Evolutionary conservation across 2,797 vertebrate genomes (phyloP).

Genomic region (Euphonia xanthogaster): DNA sequence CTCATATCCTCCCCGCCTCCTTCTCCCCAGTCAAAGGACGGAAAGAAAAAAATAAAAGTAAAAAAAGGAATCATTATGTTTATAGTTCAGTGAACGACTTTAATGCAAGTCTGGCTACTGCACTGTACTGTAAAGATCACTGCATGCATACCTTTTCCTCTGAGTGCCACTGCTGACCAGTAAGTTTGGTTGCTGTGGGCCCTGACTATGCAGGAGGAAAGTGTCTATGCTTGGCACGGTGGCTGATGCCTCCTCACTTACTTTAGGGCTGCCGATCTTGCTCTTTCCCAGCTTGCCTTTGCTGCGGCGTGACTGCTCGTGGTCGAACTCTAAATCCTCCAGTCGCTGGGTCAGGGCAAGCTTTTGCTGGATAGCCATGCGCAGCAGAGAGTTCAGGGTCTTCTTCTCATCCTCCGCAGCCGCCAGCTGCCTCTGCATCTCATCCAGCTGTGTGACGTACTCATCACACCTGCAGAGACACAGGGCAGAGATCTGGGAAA

Average conservation of each 20-base stretch:
- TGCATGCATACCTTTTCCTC: constrained; percentile 85
- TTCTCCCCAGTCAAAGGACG: constrained; percentile 2
- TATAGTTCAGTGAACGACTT: constrained; percentile 61
- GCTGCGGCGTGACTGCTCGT: constrained; percentile 91
- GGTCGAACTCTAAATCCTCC: constrained; percentile 98
- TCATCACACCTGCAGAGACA: constrained; percentile 89
- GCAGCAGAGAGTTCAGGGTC: constrained; percentile 95
- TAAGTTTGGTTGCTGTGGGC: constrained; percentile 84
- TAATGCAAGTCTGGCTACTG: constrained; percentile 71
- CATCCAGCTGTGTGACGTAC: constrained; percentile 95
- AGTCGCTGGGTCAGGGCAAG: constrained; percentile 94
- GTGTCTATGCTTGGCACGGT: constrained; percentile 82
- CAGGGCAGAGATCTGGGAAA: not conserved
- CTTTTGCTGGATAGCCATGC: constrained; percentile 99
- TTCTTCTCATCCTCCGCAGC: constrained; percentile 99
- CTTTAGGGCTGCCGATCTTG: constrained; percentile 96
- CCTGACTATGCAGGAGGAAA: constrained; percentile 83
- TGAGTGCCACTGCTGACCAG: constrained; percentile 84
- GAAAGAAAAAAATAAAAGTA: not conserved
- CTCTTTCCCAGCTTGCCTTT: constrained; percentile 92
- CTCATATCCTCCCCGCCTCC: constrained; percentile 36
- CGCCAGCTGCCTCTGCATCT: constrained; percentile 98
- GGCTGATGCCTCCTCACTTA: constrained; percentile 86
- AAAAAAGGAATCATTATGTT: constrained; percentile 4
- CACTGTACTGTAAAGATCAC: constrained; percentile 74